Base-by-base conservation (phyloP, 2,888 invertebrate species). In the Oscheius sp. region DNA sequence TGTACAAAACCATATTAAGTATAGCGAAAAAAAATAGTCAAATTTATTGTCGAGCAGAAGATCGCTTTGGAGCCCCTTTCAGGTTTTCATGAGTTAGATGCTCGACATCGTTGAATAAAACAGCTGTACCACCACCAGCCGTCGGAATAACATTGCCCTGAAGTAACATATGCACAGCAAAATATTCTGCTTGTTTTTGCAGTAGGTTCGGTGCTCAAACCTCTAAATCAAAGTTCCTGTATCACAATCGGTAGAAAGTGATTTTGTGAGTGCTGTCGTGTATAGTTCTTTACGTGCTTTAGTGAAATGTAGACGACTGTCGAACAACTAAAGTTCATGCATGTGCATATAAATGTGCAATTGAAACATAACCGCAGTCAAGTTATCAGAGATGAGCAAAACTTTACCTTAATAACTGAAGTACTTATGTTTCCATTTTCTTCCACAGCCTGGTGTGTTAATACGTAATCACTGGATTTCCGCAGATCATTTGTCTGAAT, bases 61-160 rank as follows among this genome's bases (percentile, higher is more conserved):
- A 28, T n/a, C 44, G 26, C 9, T 6, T 17, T 2, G 33, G 32
- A 33, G 22, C 30, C 14, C 20, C 28, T 41, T 59, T 59, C 14
- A 59, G 41, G 28, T 41, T 59, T 44, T 78, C 76, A 41, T 83
- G 82, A n/a, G 74, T 74, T 24, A 82, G 70, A n/a, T 51, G 71
- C 57, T 98, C 97, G 0, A 97, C 92, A 87, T 96, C 96, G 80
- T 93, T 92, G 86, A 97, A 95, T 28, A 95, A 91, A 0, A 97
- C 89, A 85, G 96, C 94, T 0, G 95, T 93, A 0, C 98, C 97
- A 0, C 97, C 97, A 1, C 94, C 93, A 67, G 92, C 91, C 0
- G 97, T 97, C 0, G 94, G 94, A 1, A 95, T 90, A 2, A 97
- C 92, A 86, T 96, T 94, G 14, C 92, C 96, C 91, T 92, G 81